Evolutionary conservation across 2,113 vertebrate species (phyloP), one percentile per base, ranked within the genome.

Genomic region (Patagioenas fasciata): DNA sequence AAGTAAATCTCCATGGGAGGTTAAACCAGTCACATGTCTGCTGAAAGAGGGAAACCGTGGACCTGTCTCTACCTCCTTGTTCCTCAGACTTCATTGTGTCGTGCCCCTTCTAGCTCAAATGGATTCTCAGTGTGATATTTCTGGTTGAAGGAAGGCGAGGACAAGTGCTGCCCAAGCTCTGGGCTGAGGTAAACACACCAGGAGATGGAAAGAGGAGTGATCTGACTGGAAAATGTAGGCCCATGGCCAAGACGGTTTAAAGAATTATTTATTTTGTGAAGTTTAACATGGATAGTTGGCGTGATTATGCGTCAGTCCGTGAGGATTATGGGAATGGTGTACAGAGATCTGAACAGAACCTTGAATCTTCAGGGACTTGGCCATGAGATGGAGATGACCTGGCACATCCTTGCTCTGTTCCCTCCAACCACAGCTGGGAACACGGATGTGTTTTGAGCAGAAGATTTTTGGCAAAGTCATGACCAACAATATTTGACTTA

Each of bases 51-150:
- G n/a, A 28, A 88, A 36, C 56, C 25, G 19, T 19, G 28, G 73
- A 36, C 24, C 44, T 0, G 1, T 7, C 50, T 86, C 32, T 74
- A 2, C 32, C 31, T 64, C 28, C 29, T 86, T 0, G 0, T 9
- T 66, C 58, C 28, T 66, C 21, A 47, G 6, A 10, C 21, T 9
- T 6, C 23, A 3, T n/a, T 57, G 31, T 86, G 15, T 31, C 3
- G 0, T 32, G 32, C 28, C 53, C 31, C 7, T 95, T 82, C 89
- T 36, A 84, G 65, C 20, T 65, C 6, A 87, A 91, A 77, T 77
- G 29, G 44, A 18, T 62, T 91, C 91, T 34, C 70, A 77, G 73
- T 65, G 44, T 66, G 92, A 56, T 80, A 66, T 89, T 83, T 56
- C 40, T 86, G 88, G 57, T 51, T 34, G 86, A 95, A 91, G 25